phyloP scores from a whole-genome alignment of 2,888 invertebrate genomes.

The Timandra comae region DNA sequence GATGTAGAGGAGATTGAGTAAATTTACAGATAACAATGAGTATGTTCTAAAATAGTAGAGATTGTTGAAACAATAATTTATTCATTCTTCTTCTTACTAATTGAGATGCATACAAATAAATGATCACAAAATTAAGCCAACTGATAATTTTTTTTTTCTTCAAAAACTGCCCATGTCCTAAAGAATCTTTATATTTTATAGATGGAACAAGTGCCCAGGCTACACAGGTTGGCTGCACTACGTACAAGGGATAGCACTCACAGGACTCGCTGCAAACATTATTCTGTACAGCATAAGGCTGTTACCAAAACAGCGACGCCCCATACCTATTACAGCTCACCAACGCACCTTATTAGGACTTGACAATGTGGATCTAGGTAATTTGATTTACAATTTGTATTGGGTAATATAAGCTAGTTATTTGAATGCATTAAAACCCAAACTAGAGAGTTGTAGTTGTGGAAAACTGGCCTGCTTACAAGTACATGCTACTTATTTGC shows the following conservation, averaged over 20 bases:
- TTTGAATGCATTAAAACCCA: too few species aligned
- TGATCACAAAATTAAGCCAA: neutral
- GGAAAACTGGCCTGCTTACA: too few species aligned
- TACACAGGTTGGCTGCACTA: neutral
- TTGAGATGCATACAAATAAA: neutral
- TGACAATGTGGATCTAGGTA: neutral
- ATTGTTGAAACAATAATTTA: neutral
- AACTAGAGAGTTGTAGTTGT: too few species aligned
- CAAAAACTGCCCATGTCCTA: neutral
- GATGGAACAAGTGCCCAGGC: neutral
- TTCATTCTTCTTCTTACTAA: neutral
- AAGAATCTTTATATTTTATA: neutral
- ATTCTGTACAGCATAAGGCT: neutral
- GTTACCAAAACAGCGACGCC: neutral
- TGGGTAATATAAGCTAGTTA: neutral
- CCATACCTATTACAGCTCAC: neutral
- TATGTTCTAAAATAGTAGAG: neutral
- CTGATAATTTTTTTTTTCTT: neutral
- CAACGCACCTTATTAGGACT: neutral
- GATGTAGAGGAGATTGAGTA: too few species aligned
- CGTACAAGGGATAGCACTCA: neutral
- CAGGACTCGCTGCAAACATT: neutral
- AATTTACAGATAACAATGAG: neutral
- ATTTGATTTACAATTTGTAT: neutral
- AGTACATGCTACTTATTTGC: too few species aligned